Evolutionary conservation across 2,113 vertebrate species (phyloP).

Genomic region (Oceanodroma tethys): DNA sequence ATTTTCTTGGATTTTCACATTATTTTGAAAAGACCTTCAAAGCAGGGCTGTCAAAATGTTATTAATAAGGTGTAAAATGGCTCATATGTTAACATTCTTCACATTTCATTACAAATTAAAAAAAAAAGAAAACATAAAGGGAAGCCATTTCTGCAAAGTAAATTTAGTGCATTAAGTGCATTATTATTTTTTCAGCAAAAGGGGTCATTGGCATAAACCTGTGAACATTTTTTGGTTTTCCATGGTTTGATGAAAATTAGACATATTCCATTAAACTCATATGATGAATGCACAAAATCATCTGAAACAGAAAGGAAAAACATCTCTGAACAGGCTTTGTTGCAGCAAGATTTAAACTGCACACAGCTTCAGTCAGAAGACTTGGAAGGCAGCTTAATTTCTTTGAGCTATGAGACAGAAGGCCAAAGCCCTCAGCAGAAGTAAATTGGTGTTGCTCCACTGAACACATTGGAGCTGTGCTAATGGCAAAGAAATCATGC

Average conservation of each 20-base stretch:
- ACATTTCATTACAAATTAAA: neutral
- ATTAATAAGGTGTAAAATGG: neutral
- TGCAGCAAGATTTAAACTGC: neutral
- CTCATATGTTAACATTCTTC: neutral
- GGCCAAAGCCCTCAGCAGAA: slow-evolving; percentile 7
- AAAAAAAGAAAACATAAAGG: neutral
- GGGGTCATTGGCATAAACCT: neutral
- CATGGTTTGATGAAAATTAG: slow-evolving; percentile 11
- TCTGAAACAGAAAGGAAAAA: slow-evolving; percentile 26
- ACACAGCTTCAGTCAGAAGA: neutral
- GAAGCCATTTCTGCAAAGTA: neutral
- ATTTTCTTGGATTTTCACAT: neutral
- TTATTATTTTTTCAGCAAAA: neutral
- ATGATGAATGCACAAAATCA: slow-evolving; percentile 5
- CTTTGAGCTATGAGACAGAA: slow-evolving; percentile 18
- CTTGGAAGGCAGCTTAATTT: slow-evolving; percentile 14
- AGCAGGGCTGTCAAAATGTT: neutral
- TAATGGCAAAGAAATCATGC: slow-evolving; percentile 26
- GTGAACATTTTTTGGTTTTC: neutral
- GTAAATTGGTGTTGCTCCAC: slow-evolving; percentile 28
- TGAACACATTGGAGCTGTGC: neutral
- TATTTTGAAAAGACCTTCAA: slow-evolving; percentile 7
- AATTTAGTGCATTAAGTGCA: neutral
- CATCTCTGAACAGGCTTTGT: neutral
- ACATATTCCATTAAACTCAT: neutral